Conservation (phyloP, 2,113 vertebrate genomes). For the Anser cygnoides region DNA sequence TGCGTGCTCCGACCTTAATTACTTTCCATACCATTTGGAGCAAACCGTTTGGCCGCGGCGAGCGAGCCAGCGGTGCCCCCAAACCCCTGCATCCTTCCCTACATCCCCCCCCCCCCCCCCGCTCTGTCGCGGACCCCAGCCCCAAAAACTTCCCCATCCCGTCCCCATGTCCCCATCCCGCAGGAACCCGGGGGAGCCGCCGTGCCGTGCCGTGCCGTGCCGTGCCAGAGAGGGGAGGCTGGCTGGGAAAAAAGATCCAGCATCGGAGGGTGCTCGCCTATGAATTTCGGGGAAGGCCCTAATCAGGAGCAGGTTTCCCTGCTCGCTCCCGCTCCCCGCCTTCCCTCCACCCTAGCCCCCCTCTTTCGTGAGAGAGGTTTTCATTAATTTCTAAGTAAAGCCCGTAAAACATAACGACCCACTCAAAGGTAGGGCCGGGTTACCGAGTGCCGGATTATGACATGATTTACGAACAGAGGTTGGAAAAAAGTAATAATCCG, state of each 20-base stretch:
- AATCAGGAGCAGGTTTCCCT: constrained; percentile 58
- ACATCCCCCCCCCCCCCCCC: too few relatives aligned
- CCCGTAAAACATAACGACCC: constrained; percentile 68
- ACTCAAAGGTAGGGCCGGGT: constrained; percentile 65
- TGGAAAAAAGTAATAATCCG: constrained; percentile 69
- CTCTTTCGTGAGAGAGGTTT: constrained; percentile 69
- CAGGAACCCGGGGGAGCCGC: background rate
- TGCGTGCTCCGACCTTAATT: background rate
- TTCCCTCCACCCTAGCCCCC: background rate
- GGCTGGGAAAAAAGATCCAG: too few relatives aligned
- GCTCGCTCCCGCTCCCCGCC: background rate
- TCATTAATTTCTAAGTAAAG: constrained; percentile 71
- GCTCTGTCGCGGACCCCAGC: background rate
- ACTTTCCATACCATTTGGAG: constrained; percentile 26
- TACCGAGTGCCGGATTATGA: constrained; percentile 60
- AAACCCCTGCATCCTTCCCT: too few relatives aligned
- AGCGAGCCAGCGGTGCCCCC: background rate
- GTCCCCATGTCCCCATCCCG: background rate
- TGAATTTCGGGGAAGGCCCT: background rate
- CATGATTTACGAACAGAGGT: constrained; percentile 68
- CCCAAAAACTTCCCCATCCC: background rate
- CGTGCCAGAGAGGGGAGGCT: too few relatives aligned
- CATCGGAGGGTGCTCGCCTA: background rate
- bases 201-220: too few relatives aligned
- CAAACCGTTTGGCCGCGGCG: background rate